A percentile compares a stretch with the other conserved stretches of the same genome.
These are phyloP conservation scores for Heterohyrax brucei DNA, from an alignment of 2,797 vertebrate species.

Conservation along the genomic window DNA sequence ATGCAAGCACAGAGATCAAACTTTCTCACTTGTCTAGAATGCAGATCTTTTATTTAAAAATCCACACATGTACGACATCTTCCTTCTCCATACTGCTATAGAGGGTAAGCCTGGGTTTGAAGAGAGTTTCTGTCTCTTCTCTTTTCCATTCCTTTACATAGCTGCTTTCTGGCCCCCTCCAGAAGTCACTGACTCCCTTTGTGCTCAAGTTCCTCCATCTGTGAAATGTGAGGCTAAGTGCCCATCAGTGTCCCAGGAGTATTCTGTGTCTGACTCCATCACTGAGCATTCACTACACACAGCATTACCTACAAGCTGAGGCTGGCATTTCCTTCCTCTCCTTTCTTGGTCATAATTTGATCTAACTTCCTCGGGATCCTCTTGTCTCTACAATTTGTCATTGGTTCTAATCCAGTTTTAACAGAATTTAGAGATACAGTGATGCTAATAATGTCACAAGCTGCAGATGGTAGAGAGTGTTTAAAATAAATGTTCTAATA, in stretches of 20 bases:
- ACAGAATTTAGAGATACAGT: conserved; percentile 73
- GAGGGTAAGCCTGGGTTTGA: conserved; percentile 22
- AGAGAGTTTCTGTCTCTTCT: conserved; percentile 59
- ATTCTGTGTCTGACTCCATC: conserved; percentile 74
- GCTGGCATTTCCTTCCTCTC: conserved; percentile 83
- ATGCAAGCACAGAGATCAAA: not conserved
- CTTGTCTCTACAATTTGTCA: conserved; percentile 78
- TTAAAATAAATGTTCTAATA: conserved; percentile 62
- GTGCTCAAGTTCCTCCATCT: conserved; percentile 77
- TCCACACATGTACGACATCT: not conserved
- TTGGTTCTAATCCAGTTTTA: conserved; percentile 75
- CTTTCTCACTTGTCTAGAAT: not conserved
- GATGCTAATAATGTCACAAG: conserved; percentile 74
- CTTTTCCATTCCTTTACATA: conserved; percentile 57
- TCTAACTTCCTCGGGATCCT: conserved; percentile 77
- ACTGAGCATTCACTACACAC: conserved; percentile 56
- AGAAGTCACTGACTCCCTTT: conserved; percentile 73
- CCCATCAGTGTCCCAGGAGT: conserved; percentile 63
- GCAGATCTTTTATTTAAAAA: conserved; percentile 54
- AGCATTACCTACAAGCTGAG: conserved; percentile 76
- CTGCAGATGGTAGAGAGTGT: conserved; percentile 26
- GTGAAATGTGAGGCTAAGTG: conserved; percentile 78
- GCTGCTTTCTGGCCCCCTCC: conserved; percentile 68
- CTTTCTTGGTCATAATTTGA: conserved; percentile 80
- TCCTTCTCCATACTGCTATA: conserved; percentile 10